phyloP scores from a whole-genome alignment of 2,797 vertebrate genomes.

The Amblyopsis hoosieri region DNA sequence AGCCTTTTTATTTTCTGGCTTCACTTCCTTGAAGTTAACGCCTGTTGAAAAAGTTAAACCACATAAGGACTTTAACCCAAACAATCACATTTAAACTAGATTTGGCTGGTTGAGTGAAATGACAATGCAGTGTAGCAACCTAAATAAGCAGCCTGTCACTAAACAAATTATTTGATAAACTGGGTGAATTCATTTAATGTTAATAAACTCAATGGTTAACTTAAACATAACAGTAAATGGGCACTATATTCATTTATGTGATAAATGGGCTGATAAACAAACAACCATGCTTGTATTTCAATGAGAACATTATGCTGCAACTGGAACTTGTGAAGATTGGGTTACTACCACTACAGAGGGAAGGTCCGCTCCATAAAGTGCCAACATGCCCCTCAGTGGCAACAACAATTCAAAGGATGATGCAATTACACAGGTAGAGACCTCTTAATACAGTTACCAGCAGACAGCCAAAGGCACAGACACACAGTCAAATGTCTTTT shows the following conservation, averaged over 20 bases:
- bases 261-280: too few species aligned
- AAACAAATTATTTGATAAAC: too few species aligned
- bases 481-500: constrained; percentile 14
- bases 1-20: constrained; percentile 85
- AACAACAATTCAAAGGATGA: constrained; percentile 12
- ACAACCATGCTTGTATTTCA: too few species aligned
- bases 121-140: neutral
- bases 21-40: constrained; percentile 92
- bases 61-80: constrained; percentile 35
- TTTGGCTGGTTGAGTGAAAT: neutral
- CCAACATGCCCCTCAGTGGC: constrained; percentile 13
- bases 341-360: neutral
- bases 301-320: neutral
- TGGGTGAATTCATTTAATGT: too few species aligned
- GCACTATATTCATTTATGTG: neutral
- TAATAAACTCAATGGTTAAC: too few species aligned
- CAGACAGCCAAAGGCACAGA: constrained; percentile 10
- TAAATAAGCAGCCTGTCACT: too few species aligned
- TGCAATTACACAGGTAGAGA: constrained; percentile 13
- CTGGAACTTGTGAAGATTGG: constrained; percentile 1
- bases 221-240: too few species aligned
- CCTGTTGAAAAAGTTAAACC: constrained; percentile 74
- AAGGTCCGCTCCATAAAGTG: constrained; percentile 12
- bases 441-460: constrained; percentile 16
- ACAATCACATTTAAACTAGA: constrained; percentile 8